Evolutionary conservation across 1,140 invertebrate genomes (phyloP), one percentile per base, ranked within the genome.

Genomic region (Leptinotarsa defecta): DNA sequence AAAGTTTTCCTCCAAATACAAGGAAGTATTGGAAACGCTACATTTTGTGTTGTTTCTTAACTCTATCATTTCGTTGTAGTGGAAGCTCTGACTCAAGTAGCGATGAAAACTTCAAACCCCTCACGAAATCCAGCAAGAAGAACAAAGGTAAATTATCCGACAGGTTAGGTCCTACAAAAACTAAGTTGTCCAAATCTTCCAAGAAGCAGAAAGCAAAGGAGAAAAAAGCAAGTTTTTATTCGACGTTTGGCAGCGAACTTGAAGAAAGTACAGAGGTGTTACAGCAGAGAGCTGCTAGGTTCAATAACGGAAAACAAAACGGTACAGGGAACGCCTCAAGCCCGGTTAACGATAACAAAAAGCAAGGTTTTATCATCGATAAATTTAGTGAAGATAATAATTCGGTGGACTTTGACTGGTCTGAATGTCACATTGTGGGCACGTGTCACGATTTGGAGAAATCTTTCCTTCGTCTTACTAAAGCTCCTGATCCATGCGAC

Each of bases 401-500:
- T 68, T 87, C 88, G 67, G 91, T 92, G 78, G 92, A 93, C 80
- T 92, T 95, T 87, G 94, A 95, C 87, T 91, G 94, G 86, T 90
- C 91, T 78, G 91, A 93, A 84, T 91, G 94, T 85, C 94, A 96
- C 86, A 95, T 99, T 84, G 93, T 98, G 74, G 98, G 97, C 43
- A 96, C 95, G 2, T 98, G 94, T 87, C 90, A 89, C 84, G 93
- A 98, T 85, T 87, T 99, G 78, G 97, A 99, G 86, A 99, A 99
- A 85, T 93, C 92, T 63, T 99, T 98, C 86, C 89, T 99, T 64
- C 89, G 98, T 81, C 90, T 99, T 5, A 99, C 98, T 48, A 94
- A 97, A 92, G 96, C 96, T 81, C 97, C 97, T 78, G 95, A 96
- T 84, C 89, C 97, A 71, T 92, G 92, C 83, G 94, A 95, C 82